Base-by-base conservation (phyloP, 2,888 invertebrate species). In the Biston betularia region DNA sequence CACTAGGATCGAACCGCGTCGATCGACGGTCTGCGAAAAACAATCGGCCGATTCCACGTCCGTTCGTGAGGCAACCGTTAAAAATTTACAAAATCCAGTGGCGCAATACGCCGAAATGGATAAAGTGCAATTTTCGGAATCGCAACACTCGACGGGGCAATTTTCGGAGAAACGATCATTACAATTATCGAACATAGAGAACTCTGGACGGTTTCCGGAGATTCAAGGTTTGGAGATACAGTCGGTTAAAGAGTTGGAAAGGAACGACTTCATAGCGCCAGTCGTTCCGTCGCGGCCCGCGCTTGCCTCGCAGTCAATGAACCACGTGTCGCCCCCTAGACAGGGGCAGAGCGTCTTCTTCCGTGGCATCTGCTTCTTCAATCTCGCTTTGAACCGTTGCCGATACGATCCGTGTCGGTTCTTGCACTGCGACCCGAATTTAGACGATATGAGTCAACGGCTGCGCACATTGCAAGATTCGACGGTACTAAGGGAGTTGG, bases 401-500 rank as follows among this genome's bases (percentile, higher is more conserved):
- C 84, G 78, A 10, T 81, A 75, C 7, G 9, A 11, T 0, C 40
- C 4, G 2, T 92, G 92, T 67, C 65, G 70, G 0, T 91, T 74
- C 50, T 57, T 73, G 0, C 93, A 93, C 69, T 1, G 57, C 0
- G 11, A 63, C 15, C 77, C 81, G 0, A 65, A 65, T 0, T 6
- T 1, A 0, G 42, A 9, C 0, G 69, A 74, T 4, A 63, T 90
- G 0, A 69, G 49, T 42, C 40, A 44, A 0, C 77, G 75, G 35
- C 59, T 88, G 12, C 0, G 42, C 0, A 14, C 6, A 1, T 48
- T 88, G 1, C 73, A 48, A 14, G 80, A 87, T 7, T 71, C 78
- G 0, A n/a, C 52, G 1, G 82, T 93, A 34, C 77, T 89, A 6
- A 70, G 79, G 45, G 92, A 92, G 63, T 89, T 87, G 68, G 75